Evolutionary conservation across 2,797 vertebrate genomes (phyloP), one percentile per base, ranked within the genome.

Genomic region (Lophotriccus pileatus): DNA sequence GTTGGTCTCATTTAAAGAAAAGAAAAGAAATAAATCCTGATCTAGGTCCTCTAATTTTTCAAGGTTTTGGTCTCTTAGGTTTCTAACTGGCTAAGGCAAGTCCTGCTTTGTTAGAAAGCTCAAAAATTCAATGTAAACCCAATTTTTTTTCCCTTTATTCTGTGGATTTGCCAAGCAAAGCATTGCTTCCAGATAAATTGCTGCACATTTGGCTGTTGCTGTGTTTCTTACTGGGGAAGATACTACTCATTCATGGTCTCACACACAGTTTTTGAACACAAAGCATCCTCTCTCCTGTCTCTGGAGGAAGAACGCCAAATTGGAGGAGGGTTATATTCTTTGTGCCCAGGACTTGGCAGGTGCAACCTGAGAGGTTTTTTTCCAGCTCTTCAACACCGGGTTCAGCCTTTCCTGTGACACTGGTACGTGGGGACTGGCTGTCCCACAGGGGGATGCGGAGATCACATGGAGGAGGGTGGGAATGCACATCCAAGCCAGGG

Each of bases 401-500:
- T 39, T 88, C 49, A 63, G 17, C 27, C 25, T 77, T 73, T 63
- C 15, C 66, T n/a, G 18, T 21, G 46, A 36, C 18, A 2, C 17
- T 2, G 14, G 21, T 44, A 12, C 0, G 1, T 2, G 36, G 52
- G 72, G 50, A 4, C 82, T 53, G 64, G 32, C 75, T 3, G 6
- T 39, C 24, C 34, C 8, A 4, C 20, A 3, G 2, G 17, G 59
- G 12, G 58, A 4, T 4, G 47, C 7, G 7, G 56, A 66, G 52
- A 73, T 44, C n/a, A 1, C 0, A 0, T 3, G 46, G 70, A 62
- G 64, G 60, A 58, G 41, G 1, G 0, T 47, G 24, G 52, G 52
- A 44, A 47, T 4, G 63, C 43, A 0, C 0, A 1, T 24, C 0
- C 0, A 7, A 10, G 7, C 6, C 2, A 8, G 44, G 36, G 21